A percentile compares a stretch with the other conserved stretches of the same genome.
Evolutionary conservation across 2,888 invertebrate species (phyloP).

Genomic region (Morpho helenor): DNA sequence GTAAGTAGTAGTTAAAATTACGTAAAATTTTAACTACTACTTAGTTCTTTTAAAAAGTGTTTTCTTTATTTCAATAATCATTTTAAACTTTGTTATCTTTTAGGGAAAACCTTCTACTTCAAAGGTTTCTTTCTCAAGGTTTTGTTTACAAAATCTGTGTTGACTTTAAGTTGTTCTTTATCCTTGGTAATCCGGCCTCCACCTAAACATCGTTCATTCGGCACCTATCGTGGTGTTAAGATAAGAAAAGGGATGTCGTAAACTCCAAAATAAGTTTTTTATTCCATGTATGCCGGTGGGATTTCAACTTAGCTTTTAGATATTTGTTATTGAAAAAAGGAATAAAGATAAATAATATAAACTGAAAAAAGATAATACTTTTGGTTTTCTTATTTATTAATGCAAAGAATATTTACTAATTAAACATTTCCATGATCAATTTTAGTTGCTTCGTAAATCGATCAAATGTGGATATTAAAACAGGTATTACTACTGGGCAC

Average conservation of each 20-base stretch:
- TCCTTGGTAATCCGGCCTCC: constrained; percentile 39
- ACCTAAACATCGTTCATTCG: constrained; percentile 56
- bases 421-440: no score
- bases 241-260: constrained; percentile 65
- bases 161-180: constrained; percentile 36
- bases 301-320: constrained; percentile 35
- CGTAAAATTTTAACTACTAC: no score
- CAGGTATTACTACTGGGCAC: no score
- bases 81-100: constrained; percentile 3
- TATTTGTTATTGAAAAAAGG: constrained; percentile 28
- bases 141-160: constrained; percentile 33
- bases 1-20: no score
- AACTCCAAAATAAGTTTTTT: constrained; percentile 62
- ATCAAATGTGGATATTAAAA: no score
- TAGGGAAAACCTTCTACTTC: constrained; percentile 5
- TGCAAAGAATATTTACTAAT: no score
- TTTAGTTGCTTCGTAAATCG: no score
- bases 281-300: constrained; percentile 44
- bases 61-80: constrained; percentile 1
- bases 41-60: background rate
- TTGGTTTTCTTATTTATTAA: no score
- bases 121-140: constrained; percentile 22
- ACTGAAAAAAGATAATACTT: no score
- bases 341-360: no score
- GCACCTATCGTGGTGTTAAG: constrained; percentile 60